Conservation (phyloP, 1,140 invertebrate genomes). For the Micrasema longulum region DNA sequence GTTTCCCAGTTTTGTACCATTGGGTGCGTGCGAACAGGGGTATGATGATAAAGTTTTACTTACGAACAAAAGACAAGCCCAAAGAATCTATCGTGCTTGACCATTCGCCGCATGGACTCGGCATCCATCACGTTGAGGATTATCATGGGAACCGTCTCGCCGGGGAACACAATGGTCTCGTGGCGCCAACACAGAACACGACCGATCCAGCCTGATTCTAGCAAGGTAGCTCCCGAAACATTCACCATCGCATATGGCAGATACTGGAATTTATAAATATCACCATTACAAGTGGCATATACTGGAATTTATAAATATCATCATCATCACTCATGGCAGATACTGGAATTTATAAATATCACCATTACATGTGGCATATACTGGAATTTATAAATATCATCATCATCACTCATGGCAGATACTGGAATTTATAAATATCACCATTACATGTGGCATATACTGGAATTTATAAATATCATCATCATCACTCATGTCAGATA, state of each 20-base stretch:
- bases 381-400: too few relatives aligned
- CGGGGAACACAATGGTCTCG: conserved; percentile 63
- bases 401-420: conserved; percentile 53
- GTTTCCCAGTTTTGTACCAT: too few relatives aligned
- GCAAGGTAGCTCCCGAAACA: conserved; percentile 58
- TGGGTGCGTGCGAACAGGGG: too few relatives aligned
- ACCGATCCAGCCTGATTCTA: conserved; percentile 63
- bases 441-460: too few relatives aligned
- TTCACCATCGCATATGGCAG: conserved; percentile 52
- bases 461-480: too few relatives aligned
- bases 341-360: conserved; percentile 36
- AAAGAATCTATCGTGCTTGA: conserved; percentile 60
- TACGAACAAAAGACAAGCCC: conserved; percentile 63
- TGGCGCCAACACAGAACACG: conserved; percentile 59
- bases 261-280: conserved; percentile 38
- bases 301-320: too few relatives aligned
- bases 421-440: conserved; percentile 30
- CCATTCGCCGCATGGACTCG: conserved; percentile 53
- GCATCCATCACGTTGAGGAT: conserved; percentile 56
- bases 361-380: too few relatives aligned
- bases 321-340: conserved; percentile 52
- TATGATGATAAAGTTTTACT: conserved; percentile 42
- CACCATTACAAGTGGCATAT: too few relatives aligned
- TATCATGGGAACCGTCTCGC: conserved; percentile 64
- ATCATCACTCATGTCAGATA: conserved; percentile 53